These are phyloP conservation scores for Pantherophis guttatus DNA, from an alignment of 2,113 vertebrate genomes.

Conservation along the genomic window DNA sequence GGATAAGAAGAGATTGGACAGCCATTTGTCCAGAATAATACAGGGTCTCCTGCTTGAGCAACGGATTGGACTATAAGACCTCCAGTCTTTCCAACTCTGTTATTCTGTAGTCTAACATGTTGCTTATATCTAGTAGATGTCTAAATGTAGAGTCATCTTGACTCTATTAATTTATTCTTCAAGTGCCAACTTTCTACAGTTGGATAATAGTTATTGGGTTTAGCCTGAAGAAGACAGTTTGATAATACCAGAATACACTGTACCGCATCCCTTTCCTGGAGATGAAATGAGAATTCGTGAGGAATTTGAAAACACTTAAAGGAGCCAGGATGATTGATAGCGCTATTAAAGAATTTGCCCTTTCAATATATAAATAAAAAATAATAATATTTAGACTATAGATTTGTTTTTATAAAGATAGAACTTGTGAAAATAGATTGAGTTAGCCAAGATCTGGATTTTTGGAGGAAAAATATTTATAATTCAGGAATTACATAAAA, in stretches of 20 bases:
- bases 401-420: conserved; percentile 13
- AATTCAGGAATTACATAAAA: background rate
- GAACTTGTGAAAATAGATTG: background rate
- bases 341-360: background rate
- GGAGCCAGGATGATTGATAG: background rate
- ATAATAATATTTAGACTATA: conserved; percentile 11
- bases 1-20: too few relatives aligned
- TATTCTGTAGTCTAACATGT: background rate
- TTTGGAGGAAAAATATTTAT: background rate
- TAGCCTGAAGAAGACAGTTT: background rate
- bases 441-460: conserved; percentile 2
- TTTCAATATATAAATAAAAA: background rate
- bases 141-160: background rate
- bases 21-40: too few relatives aligned
- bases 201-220: background rate
- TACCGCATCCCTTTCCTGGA: background rate
- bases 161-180: background rate
- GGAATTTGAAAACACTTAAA: conserved; percentile 1
- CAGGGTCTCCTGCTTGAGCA: too few relatives aligned
- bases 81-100: background rate
- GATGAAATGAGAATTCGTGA: background rate
- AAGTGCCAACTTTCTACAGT: background rate
- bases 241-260: background rate
- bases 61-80: background rate
- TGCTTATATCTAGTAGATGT: background rate